phyloP scores from a whole-genome alignment of 2,888 invertebrate species.

The Atethmia centrago region DNA sequence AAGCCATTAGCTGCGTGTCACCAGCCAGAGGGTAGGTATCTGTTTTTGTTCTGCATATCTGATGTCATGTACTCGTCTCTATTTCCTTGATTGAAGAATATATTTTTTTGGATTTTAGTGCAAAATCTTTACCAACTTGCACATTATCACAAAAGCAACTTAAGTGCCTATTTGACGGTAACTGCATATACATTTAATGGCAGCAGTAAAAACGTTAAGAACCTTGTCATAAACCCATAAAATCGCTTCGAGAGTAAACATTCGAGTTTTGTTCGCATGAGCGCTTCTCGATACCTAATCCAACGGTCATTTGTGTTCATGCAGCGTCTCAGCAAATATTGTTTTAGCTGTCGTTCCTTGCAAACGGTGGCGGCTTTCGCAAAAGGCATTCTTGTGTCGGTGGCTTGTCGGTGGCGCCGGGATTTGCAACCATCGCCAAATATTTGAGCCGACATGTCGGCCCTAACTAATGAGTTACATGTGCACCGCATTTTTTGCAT shows the following conservation, averaged over 20 bases:
- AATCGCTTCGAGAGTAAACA: constrained; percentile 51
- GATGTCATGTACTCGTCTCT: neutral
- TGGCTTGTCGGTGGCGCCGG: constrained; percentile 80
- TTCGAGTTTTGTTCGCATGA: constrained; percentile 48
- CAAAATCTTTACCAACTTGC: neutral
- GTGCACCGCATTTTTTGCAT: constrained; percentile 77
- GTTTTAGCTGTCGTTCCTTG: constrained; percentile 83
- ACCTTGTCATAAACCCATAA: constrained; percentile 32
- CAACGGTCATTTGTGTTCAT: constrained; percentile 89
- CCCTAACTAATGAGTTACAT: constrained; percentile 88
- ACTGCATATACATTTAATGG: constrained; percentile 24
- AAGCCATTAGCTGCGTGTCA: neutral
- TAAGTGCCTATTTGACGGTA: neutral
- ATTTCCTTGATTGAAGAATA: neutral
- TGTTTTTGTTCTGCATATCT: neutral
- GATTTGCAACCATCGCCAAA: constrained; percentile 87
- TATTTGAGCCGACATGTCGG: constrained; percentile 82
- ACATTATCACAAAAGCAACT: neutral
- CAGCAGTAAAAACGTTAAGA: constrained; percentile 21
- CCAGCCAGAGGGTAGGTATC: neutral
- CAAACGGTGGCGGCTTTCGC: constrained; percentile 74
- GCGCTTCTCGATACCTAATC: constrained; percentile 79
- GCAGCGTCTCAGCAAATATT: constrained; percentile 86
- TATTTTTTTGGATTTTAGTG: neutral
- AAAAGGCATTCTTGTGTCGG: constrained; percentile 76